phyloP scores from a whole-genome alignment of 1,140 invertebrate genomes.

The Polyergus mexicanus region DNA sequence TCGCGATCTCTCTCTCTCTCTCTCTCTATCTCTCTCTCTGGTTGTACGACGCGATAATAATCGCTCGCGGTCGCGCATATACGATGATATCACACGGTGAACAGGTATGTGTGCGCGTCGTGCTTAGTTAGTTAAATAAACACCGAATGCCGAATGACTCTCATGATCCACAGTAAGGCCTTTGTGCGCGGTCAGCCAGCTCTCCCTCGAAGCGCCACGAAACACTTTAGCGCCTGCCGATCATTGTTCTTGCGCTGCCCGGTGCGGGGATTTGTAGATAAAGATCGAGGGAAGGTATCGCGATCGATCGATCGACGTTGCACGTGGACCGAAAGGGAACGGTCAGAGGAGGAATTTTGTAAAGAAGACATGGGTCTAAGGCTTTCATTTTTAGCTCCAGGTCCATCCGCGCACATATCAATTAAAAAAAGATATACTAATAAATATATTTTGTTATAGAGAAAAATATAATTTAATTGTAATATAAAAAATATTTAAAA shows the following conservation, averaged over 20 bases:
- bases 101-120: constrained; percentile 56
- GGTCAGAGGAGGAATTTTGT: constrained; percentile 20
- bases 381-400: not conserved
- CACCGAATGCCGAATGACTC: constrained; percentile 72
- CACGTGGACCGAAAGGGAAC: constrained; percentile 3
- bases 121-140: constrained; percentile 84
- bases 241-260: constrained; percentile 51
- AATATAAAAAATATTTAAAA: no score
- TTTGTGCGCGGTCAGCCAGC: constrained; percentile 71
- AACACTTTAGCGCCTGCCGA: constrained; percentile 67
- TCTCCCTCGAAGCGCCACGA: constrained; percentile 50
- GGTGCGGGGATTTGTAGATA: constrained; percentile 51
- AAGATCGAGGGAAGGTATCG: constrained; percentile 31
- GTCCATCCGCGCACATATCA: not conserved
- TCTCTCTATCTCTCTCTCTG: not conserved
- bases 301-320: constrained; percentile 23
- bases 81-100: constrained; percentile 51
- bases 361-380: not conserved
- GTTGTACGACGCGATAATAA: constrained; percentile 39
- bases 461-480: no score
- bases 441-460: no score
- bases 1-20: constrained; percentile 38
- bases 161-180: constrained; percentile 72
- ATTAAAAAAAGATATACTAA: no score
- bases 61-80: constrained; percentile 8